Evolutionary conservation across 37 sponge, comb jelly and placozoan genomes (phyloP).

Genomic region (Spongilla lacustris): DNA sequence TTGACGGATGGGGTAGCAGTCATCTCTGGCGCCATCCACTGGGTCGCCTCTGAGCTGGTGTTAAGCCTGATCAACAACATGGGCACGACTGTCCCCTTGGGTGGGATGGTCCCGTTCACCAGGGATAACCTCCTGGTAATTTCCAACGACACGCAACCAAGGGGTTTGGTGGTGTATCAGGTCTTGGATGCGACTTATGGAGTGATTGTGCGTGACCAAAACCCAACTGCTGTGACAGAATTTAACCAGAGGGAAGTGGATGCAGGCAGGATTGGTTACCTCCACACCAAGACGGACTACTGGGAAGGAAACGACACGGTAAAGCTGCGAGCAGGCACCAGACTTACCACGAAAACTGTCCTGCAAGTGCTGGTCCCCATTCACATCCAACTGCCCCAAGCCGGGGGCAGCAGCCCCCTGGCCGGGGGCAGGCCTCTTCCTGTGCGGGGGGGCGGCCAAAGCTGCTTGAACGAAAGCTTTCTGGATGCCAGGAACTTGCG

Average conservation of each 20-base stretch:
- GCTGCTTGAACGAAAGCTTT: constrained; percentile 34
- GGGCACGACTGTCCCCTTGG: neutral
- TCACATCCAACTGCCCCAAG: constrained; percentile 28
- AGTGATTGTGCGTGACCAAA: constrained; percentile 4
- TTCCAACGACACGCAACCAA: constrained; percentile 10
- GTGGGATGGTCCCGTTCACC: neutral
- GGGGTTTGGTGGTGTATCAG: neutral
- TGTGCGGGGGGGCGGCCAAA: constrained; percentile 29
- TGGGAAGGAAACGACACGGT: constrained; percentile 54
- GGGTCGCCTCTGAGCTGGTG: neutral
- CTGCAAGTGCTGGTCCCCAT: neutral
- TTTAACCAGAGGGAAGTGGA: constrained; percentile 38
- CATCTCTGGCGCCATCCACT: neutral
- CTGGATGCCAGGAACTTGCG: constrained; percentile 79
- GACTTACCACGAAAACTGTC: neutral
- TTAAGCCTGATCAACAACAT: neutral
- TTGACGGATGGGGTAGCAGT: constrained; percentile 27
- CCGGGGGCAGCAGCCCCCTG: constrained; percentile 12
- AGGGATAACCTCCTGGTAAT: neutral
- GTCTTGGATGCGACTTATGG: constrained; percentile 13
- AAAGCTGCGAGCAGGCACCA: constrained; percentile 18
- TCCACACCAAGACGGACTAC: constrained; percentile 49
- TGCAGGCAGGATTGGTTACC: constrained; percentile 9
- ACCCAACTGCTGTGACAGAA: neutral
- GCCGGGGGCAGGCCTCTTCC: constrained; percentile 21